Evolutionary conservation across 2,888 invertebrate genomes (phyloP), one percentile per base, ranked within the genome.

Genomic region (Leucophora obtusa): DNA sequence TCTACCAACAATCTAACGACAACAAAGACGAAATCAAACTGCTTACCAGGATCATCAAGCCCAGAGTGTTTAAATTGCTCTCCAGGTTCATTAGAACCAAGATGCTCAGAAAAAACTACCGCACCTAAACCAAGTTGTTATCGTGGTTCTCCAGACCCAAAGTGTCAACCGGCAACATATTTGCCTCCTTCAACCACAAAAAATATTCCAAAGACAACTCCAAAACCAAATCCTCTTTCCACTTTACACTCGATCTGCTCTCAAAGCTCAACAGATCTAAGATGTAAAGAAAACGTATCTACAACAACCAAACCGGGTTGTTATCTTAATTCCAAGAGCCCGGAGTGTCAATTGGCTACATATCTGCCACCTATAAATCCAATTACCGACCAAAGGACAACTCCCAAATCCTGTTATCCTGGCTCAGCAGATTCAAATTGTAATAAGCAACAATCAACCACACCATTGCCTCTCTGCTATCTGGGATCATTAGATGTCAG

Each of bases 301-400:
- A 5, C 10, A 10, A 56, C 65, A 33, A 38, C 84, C 3, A 50
- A 83, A 15, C 76, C 84, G 21, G 83, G 83, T 11, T 88, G 87
- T 69, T 87, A 85, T 78, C 87, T 88, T 21, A 86, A 86, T 1
- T 85, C 87, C 24, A 83, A 75, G 8, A 85, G 87, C 71, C 84
- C 85, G 18, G 18, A 84, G 9, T 85, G 86, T 59, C 84, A 84
- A 21, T 82, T 53, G 28, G 87, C 87, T 35, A 87, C 89, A 66
- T 87, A 86, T 14, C 83, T 84, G 60, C 65, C 86, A 0, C 59
- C 83, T 1, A 21, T 21, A 21, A 21, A 21, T 21, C 74, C 83
- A 0, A 89, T 87, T 18, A 74, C 33, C 0, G 90, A 90, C 24
- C 86, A 87, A 2, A 15, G 77, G 66, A n/a, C 54, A 75, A 33